Evolutionary conservation across 1,140 invertebrate species (phyloP).

Genomic region (Episyrphus balteatus): DNA sequence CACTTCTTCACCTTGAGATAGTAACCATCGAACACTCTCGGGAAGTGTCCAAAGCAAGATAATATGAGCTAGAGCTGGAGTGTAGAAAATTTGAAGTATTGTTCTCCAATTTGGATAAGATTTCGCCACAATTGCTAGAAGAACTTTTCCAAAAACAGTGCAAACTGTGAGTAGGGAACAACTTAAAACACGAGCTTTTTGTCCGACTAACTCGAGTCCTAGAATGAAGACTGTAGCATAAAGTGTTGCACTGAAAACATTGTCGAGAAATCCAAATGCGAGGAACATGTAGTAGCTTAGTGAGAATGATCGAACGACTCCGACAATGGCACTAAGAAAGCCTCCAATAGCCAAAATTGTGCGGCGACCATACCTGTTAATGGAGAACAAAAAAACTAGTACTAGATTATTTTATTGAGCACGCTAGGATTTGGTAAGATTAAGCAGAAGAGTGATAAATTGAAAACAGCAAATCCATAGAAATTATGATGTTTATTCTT

Average conservation of each 20-base stretch:
- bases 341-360: conserved; percentile 46
- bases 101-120: conserved; percentile 57
- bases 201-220: conserved; percentile 66
- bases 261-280: conserved; percentile 53
- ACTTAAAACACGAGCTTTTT: conserved; percentile 58
- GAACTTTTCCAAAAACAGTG: conserved; percentile 59
- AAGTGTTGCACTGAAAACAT: conserved; percentile 47
- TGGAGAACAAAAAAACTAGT: background rate
- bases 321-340: conserved; percentile 45
- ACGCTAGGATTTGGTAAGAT: no score
- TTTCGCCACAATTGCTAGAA: conserved; percentile 55
- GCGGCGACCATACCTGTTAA: conserved; percentile 49
- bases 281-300: conserved; percentile 51
- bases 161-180: conserved; percentile 58
- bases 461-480: no score
- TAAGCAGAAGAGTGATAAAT: no score
- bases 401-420: no score
- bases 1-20: conserved; percentile 53
- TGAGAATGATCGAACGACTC: conserved; percentile 51
- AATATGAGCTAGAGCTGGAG: conserved; percentile 53
- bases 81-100: conserved; percentile 53
- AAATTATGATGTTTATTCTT: no score
- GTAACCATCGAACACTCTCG: conserved; percentile 60
- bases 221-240: conserved; percentile 50
- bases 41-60: conserved; percentile 47